Conservation (phyloP, 2,888 invertebrate genomes). For the Chouioia cunea region DNA sequence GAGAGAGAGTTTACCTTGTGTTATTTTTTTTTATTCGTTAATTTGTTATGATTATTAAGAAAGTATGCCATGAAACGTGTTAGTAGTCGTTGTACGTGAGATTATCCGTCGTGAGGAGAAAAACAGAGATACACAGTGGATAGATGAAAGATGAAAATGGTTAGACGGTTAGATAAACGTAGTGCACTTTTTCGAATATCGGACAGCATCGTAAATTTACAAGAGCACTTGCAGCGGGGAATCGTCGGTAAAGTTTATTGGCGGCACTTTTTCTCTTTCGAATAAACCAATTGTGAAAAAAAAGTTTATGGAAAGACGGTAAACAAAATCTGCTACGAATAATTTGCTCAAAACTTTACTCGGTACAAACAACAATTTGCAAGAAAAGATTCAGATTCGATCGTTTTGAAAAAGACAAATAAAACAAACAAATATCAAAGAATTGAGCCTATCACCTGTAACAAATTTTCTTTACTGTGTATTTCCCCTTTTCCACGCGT, state of each 20-base stretch:
- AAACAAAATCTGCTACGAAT: conserved; percentile 23
- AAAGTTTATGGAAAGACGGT: conserved; percentile 6
- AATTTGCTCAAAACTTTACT: conserved; percentile 18
- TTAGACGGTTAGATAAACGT: too few relatives aligned
- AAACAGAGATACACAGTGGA: conserved; percentile 21
- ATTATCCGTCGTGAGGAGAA: conserved; percentile 24
- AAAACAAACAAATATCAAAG: too few relatives aligned
- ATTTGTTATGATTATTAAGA: conserved; percentile 2
- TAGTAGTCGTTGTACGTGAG: conserved; percentile 5
- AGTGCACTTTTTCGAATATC: not conserved
- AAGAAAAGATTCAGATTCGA: not conserved
- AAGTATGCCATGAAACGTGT: conserved; percentile 21
- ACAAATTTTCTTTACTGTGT: conserved; percentile 34
- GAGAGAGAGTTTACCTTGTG: conserved; percentile 29
- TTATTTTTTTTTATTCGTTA: conserved; percentile 3
- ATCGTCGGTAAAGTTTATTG: not conserved
- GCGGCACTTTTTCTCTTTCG: not conserved
- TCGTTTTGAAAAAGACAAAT: conserved; percentile 2
- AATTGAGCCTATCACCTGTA: conserved; percentile 12
- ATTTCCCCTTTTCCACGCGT: conserved; percentile 25
- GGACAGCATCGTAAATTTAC: conserved; percentile 11
- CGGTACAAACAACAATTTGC: not conserved
- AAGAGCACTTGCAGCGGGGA: not conserved
- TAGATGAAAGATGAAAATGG: conserved; percentile 16
- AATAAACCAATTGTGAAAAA: not conserved